Conservation (phyloP, 2,797 vertebrate species). For the Falco naumanni region DNA sequence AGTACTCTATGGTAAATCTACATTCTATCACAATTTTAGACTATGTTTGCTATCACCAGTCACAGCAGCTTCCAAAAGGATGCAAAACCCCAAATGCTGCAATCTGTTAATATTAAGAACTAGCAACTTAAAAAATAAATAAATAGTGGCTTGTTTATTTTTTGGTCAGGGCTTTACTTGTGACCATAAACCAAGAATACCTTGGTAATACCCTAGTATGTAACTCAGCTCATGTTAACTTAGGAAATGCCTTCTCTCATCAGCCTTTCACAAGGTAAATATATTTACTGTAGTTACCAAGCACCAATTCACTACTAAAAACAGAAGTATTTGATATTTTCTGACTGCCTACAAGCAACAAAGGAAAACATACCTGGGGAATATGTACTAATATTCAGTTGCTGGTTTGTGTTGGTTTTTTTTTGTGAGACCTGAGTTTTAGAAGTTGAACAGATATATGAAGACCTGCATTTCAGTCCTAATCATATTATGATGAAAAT, state of each 20-base stretch:
- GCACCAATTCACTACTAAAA: background rate
- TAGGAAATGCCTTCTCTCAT: background rate
- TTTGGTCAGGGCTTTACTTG: background rate
- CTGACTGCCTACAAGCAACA: background rate
- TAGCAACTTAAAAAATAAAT: background rate
- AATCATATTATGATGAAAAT: background rate
- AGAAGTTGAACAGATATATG: background rate
- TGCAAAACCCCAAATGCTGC: fast-evolving
- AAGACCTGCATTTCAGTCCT: background rate
- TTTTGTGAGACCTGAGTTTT: background rate
- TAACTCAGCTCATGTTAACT: background rate
- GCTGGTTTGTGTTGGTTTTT: fast-evolving
- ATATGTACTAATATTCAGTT: background rate
- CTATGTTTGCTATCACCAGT: background rate
- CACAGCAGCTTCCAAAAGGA: background rate
- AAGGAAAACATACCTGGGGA: background rate
- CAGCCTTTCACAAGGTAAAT: background rate
- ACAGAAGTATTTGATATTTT: background rate
- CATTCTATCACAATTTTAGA: background rate
- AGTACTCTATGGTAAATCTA: background rate
- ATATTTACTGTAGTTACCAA: background rate
- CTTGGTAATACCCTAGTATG: background rate
- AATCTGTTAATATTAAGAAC: background rate
- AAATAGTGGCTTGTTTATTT: background rate
- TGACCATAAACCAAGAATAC: background rate